Evolutionary conservation across 1,140 invertebrate species (phyloP), one percentile per base, ranked within the genome.

Genomic region (Archivesica marissinica): DNA sequence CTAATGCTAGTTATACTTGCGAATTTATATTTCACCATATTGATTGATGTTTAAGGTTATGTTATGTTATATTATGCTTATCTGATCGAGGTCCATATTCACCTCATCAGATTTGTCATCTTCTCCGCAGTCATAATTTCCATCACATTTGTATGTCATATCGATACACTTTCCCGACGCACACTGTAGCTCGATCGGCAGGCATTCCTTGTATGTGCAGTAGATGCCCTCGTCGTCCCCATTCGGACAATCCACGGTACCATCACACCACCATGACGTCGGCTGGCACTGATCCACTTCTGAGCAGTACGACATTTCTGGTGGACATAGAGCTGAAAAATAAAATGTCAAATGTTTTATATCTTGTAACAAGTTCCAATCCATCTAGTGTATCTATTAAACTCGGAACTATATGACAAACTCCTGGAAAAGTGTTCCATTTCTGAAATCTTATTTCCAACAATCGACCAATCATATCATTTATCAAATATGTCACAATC

Each of bases 31-130:
- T n/a, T n/a, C n/a, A n/a, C n/a, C n/a, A n/a, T n/a, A n/a, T n/a
- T n/a, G n/a, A n/a, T n/a, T n/a, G n/a, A n/a, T n/a, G n/a, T n/a
- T n/a, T n/a, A n/a, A n/a, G n/a, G n/a, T n/a, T n/a, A n/a, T n/a
- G n/a, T n/a, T n/a, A n/a, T n/a, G n/a, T n/a, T n/a, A n/a, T n/a
- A n/a, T n/a, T n/a, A n/a, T n/a, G n/a, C n/a, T n/a, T n/a, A n/a
- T n/a, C n/a, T n/a, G n/a, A n/a, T n/a, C n/a, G n/a, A n/a, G n/a
- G n/a, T n/a, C n/a, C n/a, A n/a, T n/a, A n/a, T n/a, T 28, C 47
- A 74, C 70, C 39, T 82, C 70, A 74, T 82, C 70, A 82, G 33
- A 41, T 9, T 82, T 47, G 39, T 82, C 80, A 61, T 59, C 0
- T 0, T n/a, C 38, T 15, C 50, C 47, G 17, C 80, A 82, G 39